These are phyloP conservation scores for Pyrocoelia pectoralis DNA, from an alignment of 2,888 invertebrate genomes.

Conservation along the genomic window DNA sequence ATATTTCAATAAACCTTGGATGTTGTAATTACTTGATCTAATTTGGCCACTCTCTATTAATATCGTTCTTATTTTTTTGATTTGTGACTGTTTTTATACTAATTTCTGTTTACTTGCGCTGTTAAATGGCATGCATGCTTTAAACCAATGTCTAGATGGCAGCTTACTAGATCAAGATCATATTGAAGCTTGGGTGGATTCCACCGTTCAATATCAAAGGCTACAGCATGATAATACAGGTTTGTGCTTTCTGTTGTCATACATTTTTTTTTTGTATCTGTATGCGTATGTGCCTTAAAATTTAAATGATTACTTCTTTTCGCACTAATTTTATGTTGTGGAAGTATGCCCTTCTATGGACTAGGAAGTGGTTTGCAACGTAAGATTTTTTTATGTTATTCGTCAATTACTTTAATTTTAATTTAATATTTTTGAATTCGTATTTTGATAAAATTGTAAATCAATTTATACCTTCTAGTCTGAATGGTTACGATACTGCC, in stretches of 20 bases:
- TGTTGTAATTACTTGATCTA: no score
- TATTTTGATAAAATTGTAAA: no score
- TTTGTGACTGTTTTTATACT: conserved; percentile 17
- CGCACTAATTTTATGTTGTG: not conserved
- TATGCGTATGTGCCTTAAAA: not conserved
- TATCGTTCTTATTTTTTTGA: not conserved
- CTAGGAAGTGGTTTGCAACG: no score
- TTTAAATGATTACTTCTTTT: not conserved
- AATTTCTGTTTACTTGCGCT: conserved; percentile 19
- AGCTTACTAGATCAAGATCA: conserved; percentile 34
- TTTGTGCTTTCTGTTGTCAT: conserved; percentile 40
- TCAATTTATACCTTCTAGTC: no score
- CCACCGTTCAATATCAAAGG: conserved; percentile 52
- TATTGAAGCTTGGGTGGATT: conserved; percentile 55
- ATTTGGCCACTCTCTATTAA: not conserved
- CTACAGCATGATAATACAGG: conserved; percentile 53
- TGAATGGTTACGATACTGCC: no score
- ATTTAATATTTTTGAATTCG: no score
- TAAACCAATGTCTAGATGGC: conserved; percentile 42
- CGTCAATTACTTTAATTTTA: no score
- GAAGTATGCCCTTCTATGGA: no score
- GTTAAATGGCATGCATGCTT: conserved; percentile 41
- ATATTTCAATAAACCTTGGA: no score
- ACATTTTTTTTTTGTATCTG: not conserved
- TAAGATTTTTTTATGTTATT: no score